These are phyloP conservation scores for Torymus aiolomorphi DNA, from an alignment of 2,888 invertebrate genomes.

Conservation along the genomic window DNA sequence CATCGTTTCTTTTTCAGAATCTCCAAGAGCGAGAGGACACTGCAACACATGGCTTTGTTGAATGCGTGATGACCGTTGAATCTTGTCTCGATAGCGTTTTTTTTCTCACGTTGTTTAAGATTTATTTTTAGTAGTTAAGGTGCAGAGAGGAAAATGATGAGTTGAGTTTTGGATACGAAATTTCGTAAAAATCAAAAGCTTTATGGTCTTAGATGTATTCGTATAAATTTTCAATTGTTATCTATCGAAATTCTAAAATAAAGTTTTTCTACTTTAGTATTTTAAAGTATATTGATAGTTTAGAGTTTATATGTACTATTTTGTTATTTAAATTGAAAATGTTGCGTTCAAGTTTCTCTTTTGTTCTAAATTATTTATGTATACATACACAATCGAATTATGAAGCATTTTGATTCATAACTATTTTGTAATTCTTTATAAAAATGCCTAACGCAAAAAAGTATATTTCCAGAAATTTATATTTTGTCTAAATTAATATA, in stretches of 20 bases:
- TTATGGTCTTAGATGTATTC: background rate
- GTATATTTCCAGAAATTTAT: too few relatives aligned
- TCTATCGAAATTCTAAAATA: conserved; percentile 45
- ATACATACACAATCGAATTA: background rate
- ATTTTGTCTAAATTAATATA: too few relatives aligned
- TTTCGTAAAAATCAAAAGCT: background rate
- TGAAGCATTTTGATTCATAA: too few relatives aligned
- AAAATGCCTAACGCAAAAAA: too few relatives aligned
- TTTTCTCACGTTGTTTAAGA: conserved; percentile 1
- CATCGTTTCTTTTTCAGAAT: conserved; percentile 12
- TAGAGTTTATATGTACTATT: conserved; percentile 39
- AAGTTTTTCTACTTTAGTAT: conserved; percentile 38
- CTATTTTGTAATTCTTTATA: too few relatives aligned
- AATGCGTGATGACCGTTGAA: conserved; percentile 11
- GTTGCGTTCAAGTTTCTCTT: background rate
- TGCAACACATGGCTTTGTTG: background rate
- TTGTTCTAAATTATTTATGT: background rate
- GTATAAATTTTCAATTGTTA: conserved; percentile 37
- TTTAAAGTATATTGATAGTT: conserved; percentile 38
- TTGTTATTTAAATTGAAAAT: conserved; percentile 38
- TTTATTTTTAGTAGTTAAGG: conserved; percentile 2
- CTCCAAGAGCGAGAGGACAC: background rate
- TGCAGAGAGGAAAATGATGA: too few relatives aligned
- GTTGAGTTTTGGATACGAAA: too few relatives aligned
- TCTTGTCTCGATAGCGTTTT: background rate